Base-by-base conservation (phyloP, 2,113 vertebrate genomes). In the Pheucticus melanocephalus region DNA sequence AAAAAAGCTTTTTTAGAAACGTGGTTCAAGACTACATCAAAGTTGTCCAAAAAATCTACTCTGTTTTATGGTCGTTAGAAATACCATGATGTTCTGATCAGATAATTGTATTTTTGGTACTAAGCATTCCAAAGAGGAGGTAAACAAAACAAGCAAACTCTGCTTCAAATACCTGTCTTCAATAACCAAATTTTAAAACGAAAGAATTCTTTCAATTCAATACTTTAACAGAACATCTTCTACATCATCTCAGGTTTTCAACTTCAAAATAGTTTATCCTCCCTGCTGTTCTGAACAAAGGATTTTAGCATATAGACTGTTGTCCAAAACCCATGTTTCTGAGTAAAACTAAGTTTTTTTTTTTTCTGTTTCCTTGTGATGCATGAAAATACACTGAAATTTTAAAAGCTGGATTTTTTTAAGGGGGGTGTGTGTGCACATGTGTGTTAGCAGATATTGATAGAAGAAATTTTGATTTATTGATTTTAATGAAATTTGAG, bases 131-230 rank as follows among this genome's bases (percentile, higher is more conserved):
- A 65, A n/a, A 63, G n/a, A 82, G 53, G 19, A 84, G 11, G 8
- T 57, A 75, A 88, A 51, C 53, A 91, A 91, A 59, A 48, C 20
- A 87, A 25, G 61, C 28, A 72, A 89, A 95, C 8, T 70, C 63
- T 83, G 11, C 37, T 83, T 75, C 63, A 64, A 90, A 91, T 79
- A 57, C 7, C 24, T 56, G 11, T 66, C 71, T 94, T 93, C 68
- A 81, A 12, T 66, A 90, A 90, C 12, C 12, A 33, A 23, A 90
- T 73, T 82, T 92, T 71, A 28, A 77, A 96, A 86, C 57, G 31
- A 80, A 56, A 92, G 14, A 65, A 54, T 92, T 53, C 23, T 90
- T 95, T 86, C 47, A 79, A 53, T 78, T 90, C 68, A 65, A 1
- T 92, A 76, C 24, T 86, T 95, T 40, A 82, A 68, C 31, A 75